phyloP scores from a whole-genome alignment of 2,888 invertebrate genomes.

The Pilophorus perplexus region DNA sequence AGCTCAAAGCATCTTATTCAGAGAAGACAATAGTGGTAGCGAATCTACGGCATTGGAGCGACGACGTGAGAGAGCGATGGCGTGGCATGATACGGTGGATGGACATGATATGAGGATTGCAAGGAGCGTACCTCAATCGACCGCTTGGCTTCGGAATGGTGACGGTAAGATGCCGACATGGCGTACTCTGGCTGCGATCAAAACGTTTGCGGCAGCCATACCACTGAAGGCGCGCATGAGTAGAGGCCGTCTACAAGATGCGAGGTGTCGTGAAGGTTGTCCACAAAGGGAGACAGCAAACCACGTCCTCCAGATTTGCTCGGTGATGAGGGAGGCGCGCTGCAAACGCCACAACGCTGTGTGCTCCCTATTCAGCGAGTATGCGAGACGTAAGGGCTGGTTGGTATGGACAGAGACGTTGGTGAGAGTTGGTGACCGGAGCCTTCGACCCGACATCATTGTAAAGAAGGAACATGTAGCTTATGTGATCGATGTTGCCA shows the following conservation, averaged over 20 bases:
- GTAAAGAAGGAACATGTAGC: background rate
- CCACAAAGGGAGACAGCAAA: background rate
- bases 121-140: background rate
- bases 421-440: background rate
- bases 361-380: background rate
- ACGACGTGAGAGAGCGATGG: background rate
- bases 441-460: background rate
- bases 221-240: background rate
- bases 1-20: background rate
- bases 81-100: constrained; percentile 7
- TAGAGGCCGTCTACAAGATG: background rate
- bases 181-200: background rate
- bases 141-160: too few species aligned
- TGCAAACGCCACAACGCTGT: background rate
- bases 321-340: background rate
- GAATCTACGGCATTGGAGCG: background rate
- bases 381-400: background rate
- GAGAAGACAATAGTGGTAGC: background rate
- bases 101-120: constrained; percentile 7
- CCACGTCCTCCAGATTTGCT: background rate
- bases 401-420: background rate
- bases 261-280: background rate
- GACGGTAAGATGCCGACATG: too few species aligned
- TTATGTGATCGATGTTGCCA: background rate
- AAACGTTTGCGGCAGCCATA: background rate